A percentile compares a stretch with the other conserved stretches of the same genome.
Evolutionary conservation across 1,140 invertebrate species (phyloP).

Genomic region (Ostrea edulis): DNA sequence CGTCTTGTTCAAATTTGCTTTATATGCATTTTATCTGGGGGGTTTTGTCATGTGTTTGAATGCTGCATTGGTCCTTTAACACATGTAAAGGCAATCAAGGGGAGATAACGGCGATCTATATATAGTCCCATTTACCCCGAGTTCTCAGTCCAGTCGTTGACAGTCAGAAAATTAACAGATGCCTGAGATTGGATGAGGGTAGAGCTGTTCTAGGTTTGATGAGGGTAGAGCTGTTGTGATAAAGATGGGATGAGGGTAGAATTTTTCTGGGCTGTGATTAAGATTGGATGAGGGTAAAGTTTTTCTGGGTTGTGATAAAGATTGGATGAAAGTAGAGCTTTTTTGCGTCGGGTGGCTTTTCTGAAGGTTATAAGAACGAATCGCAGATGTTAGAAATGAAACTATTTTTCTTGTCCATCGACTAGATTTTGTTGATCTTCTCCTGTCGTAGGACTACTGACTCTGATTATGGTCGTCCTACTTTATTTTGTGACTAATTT

Average conservation of each 20-base stretch:
- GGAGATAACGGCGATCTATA: neutral
- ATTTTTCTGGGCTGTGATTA: too few species aligned
- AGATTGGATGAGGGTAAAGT: neutral
- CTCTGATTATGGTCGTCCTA: too few species aligned
- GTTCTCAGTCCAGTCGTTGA: neutral
- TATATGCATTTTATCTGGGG: neutral
- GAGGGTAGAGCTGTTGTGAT: too few species aligned
- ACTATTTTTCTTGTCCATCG: too few species aligned
- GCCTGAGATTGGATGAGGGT: neutral
- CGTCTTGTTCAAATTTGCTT: conserved; percentile 3
- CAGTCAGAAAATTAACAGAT: neutral
- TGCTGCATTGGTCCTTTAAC: neutral
- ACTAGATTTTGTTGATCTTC: too few species aligned
- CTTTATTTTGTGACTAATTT: too few species aligned
- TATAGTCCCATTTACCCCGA: neutral
- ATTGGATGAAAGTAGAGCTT: neutral
- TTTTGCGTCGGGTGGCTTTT: too few species aligned
- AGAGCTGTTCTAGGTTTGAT: too few species aligned
- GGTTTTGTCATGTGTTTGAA: neutral
- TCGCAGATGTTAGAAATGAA: too few species aligned
- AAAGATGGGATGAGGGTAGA: too few species aligned
- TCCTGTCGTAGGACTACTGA: too few species aligned
- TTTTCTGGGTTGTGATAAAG: neutral
- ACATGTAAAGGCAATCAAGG: neutral
- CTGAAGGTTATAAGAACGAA: too few species aligned